Evolutionary conservation across 1,140 invertebrate genomes (phyloP), one percentile per base, ranked within the genome.

Genomic region (Chironomus tepperi): DNA sequence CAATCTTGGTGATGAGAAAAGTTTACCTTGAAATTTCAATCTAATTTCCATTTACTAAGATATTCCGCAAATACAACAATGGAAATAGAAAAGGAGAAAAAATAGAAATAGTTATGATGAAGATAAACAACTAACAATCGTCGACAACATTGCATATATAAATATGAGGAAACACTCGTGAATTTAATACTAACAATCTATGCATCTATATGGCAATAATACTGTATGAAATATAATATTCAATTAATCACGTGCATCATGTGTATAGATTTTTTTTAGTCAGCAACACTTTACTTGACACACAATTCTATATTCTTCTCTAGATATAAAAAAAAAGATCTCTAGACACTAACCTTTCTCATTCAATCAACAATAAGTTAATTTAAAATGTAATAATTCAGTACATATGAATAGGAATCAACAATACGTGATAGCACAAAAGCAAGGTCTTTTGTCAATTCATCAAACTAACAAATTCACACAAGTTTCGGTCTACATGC

Each of bases 291-390:
- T 34, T 34, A 34, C 24, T 34, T 34, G 24, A 34, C 24, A 34
- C 24, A 34, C 24, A 34, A 34, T 34, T 34, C 24, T 34, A 34
- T 34, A 34, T 5, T 34, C 24, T 34, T 34, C 24, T 34, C 24
- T 34, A 34, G 24, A 34, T 2, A 34, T 34, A 34, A 34, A 34
- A 34, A 34, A 34, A 34, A 34, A 34, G 24, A 34, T 34, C 24
- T 34, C 24, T 34, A 34, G 24, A 57, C n/a, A 57, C 47, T 57
- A 57, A 57, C 9, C 47, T 57, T 57, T n/a, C n/a, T 5, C 12
- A 57, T 57, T 57, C n/a, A 57, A 57, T 34, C 47, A 57, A 57
- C 47, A 57, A 57, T 57, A 57, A 57, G 47, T 57, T n/a, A 57
- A 57, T 57, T 57, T 57, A 57, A 15, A 15, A 57, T 5, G n/a